phyloP scores from a whole-genome alignment of 2,888 invertebrate species.

The Synanthedon andrenaeformis region DNA sequence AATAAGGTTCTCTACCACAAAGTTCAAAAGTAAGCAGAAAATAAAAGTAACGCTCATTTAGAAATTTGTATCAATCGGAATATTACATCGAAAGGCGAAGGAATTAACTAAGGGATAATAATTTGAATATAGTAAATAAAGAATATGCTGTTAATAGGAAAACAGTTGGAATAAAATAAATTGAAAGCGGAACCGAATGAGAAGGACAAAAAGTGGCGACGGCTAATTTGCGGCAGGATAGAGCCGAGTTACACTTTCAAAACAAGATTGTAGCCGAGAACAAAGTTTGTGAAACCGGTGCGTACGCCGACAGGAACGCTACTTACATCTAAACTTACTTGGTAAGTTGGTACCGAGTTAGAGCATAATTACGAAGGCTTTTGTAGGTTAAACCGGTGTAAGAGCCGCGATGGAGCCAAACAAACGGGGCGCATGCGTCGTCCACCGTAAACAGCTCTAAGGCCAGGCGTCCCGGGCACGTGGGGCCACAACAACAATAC shows the following conservation, averaged over 20 bases:
- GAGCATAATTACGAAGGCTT: slow-evolving; percentile 42
- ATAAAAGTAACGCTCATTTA: too few species aligned
- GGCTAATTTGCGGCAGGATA: neutral
- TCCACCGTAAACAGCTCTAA: slow-evolving; percentile 54
- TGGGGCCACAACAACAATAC: slow-evolving; percentile 19
- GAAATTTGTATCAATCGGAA: too few species aligned
- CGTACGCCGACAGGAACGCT: neutral
- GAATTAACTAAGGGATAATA: too few species aligned
- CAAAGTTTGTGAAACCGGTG: neutral
- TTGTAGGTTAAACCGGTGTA: slow-evolving; percentile 59
- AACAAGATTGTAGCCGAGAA: neutral
- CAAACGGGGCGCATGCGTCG: slow-evolving; percentile 59
- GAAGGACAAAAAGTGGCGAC: neutral
- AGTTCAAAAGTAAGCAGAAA: too few species aligned
- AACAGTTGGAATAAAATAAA: too few species aligned
- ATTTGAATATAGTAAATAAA: too few species aligned
- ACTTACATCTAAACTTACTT: slow-evolving; percentile 31
- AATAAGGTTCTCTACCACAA: too few species aligned
- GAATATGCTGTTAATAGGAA: too few species aligned
- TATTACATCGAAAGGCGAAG: too few species aligned
- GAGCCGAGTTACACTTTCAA: neutral
- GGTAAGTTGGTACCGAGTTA: slow-evolving; percentile 4
- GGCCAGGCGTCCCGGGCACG: slow-evolving; percentile 42
- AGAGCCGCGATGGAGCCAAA: slow-evolving; percentile 55
- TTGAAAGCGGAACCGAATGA: too few species aligned